Percentiles rank a stretch among this genome's conserved stretches.
Evolutionary conservation across 2,797 vertebrate genomes (phyloP).

Genomic region (Pangasius sanitwongsei): DNA sequence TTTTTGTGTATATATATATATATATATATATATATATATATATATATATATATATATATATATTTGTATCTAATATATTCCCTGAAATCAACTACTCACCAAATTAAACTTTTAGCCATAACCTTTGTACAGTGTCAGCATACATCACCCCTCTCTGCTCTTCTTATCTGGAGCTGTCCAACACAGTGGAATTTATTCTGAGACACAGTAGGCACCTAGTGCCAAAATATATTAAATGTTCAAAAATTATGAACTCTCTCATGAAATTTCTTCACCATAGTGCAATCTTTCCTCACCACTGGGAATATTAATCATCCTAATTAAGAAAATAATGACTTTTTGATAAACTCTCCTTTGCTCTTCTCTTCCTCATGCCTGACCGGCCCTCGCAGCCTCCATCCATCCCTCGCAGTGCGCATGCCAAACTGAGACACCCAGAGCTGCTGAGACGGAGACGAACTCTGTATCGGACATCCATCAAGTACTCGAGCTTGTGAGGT

Average conservation of each 20-base stretch:
- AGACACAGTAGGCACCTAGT: not conserved
- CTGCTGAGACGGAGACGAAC: slow-evolving; percentile 63
- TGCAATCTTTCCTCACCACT: not conserved
- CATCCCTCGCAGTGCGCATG: not conserved
- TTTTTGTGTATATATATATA: too few relatives aligned
- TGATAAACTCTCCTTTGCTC: slow-evolving; percentile 43
- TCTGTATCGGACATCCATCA: slow-evolving; percentile 73
- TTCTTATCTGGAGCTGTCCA: not conserved
- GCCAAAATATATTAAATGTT: not conserved
- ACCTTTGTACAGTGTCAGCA: not conserved
- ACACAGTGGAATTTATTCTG: not conserved
- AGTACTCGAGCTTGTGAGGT: slow-evolving; percentile 57
- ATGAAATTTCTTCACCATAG: not conserved
- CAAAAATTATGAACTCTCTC: not conserved
- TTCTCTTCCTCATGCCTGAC: slow-evolving; percentile 37
- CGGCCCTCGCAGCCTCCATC: not conserved
- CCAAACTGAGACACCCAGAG: slow-evolving; percentile 51
- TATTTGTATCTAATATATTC: not conserved
- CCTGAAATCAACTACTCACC: not conserved
- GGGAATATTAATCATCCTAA: slow-evolving; percentile 69
- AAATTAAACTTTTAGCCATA: not conserved
- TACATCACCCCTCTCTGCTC: not conserved
- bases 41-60: too few relatives aligned
- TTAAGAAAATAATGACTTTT: slow-evolving; percentile 66
- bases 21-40: too few relatives aligned